Evolutionary conservation across 2,888 invertebrate genomes (phyloP).

Genomic region (Caenorhabditis parvicauda): DNA sequence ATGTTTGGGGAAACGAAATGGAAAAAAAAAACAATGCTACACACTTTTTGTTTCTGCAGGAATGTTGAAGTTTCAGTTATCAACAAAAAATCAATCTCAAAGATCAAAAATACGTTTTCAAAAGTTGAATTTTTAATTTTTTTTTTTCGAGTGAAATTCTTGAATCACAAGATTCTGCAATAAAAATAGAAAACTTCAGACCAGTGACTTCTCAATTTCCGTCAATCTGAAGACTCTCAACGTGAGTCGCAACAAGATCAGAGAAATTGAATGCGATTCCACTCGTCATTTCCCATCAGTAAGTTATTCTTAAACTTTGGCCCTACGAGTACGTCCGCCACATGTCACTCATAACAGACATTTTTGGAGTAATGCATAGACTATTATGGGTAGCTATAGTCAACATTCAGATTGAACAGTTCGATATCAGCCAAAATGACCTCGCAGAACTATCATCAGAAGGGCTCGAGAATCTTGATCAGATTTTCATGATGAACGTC

Average conservation of each 20-base stretch:
- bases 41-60: too few relatives aligned
- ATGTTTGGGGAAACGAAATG: too few relatives aligned
- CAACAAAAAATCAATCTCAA: too few relatives aligned
- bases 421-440: slow-evolving; percentile 22
- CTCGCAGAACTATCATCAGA: slow-evolving; percentile 17
- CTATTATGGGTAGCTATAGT: neutral
- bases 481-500: slow-evolving; percentile 18
- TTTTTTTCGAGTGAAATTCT: too few relatives aligned
- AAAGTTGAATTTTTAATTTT: too few relatives aligned
- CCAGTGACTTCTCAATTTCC: slow-evolving; percentile 26
- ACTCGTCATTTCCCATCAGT: slow-evolving; percentile 10
- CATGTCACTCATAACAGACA: too few relatives aligned
- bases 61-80: too few relatives aligned
- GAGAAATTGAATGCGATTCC: slow-evolving; percentile 24
- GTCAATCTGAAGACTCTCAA: slow-evolving; percentile 20
- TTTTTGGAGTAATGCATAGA: neutral
- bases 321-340: neutral
- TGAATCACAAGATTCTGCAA: neutral
- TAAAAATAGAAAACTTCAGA: slow-evolving; percentile 10
- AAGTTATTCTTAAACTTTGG: neutral
- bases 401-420: slow-evolving; percentile 14
- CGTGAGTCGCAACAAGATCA: slow-evolving; percentile 17
- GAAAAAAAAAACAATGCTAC: too few relatives aligned
- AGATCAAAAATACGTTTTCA: too few relatives aligned
- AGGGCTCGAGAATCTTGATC: slow-evolving; percentile 20